Base-by-base conservation (phyloP, 2,113 vertebrate species). In the Melanerpes aurifrons region DNA sequence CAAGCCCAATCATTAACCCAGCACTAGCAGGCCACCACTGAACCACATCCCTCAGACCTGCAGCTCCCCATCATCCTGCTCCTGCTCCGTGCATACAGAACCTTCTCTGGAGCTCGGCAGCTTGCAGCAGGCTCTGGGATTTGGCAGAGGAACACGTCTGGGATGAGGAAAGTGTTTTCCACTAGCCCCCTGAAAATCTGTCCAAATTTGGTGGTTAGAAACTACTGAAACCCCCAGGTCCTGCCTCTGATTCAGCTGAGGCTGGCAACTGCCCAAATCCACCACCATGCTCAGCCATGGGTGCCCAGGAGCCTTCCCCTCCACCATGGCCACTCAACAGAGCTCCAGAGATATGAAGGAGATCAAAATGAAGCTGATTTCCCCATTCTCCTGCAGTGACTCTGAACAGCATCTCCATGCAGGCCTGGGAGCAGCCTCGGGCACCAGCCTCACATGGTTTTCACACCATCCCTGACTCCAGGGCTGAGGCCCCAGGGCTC, bases 101-200 rank as follows among this genome's bases (percentile, higher is more conserved):
- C 28, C 93, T 72, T 76, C 28, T 15, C 14, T 4, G 26, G 86
- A 88, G 85, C 86, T 81, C 69, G 9, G 75, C 85, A 90, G 93
- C 87, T 93, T 80, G 91, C 86, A 85, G 87, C 79, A 86, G 69
- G 5, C 85, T 75, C 84, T 15, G 43, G 48, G 47, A 45, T 13
- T 67, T 84, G 89, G 77, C 91, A 85, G 19, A 54, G 32, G 26
- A 69, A 80, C 76, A 53, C 57, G 84, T 63, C 81, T 54, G 63
- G 67, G 82, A 92, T 82, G 82, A 67, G 64, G 82, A 92, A 89
- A 91, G 59, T 0, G 47, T 57, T 58, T 84, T 66, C 28, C 26
- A 63, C 45, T 50, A 87, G 70, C 85, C 87, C 89, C 93, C 94
- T 93, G 82, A 91, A 95, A 95, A 94, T 87, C 96, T 78, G 64